These are phyloP conservation scores for Folsomia candida DNA, from an alignment of 2,888 invertebrate genomes.

Conservation along the genomic window DNA sequence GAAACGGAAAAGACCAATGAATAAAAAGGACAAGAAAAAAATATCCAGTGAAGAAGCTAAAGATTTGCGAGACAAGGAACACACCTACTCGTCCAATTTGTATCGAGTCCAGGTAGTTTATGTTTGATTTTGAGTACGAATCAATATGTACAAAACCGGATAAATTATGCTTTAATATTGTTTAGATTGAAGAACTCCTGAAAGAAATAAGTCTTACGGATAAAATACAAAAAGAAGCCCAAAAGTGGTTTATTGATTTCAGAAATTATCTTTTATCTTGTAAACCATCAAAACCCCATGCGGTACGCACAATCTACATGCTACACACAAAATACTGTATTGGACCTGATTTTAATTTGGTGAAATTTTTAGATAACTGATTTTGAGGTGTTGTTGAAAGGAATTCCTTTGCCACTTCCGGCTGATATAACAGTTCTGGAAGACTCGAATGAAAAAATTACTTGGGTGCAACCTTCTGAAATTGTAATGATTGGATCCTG, in stretches of 20 bases:
- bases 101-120: constrained; percentile 35
- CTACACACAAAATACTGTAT: too few species aligned
- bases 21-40: constrained; percentile 2
- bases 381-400: constrained; percentile 18
- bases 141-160: too few species aligned
- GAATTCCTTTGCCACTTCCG: constrained; percentile 32
- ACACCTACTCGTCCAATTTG: constrained; percentile 35
- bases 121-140: neutral
- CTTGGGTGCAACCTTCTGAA: constrained; percentile 34
- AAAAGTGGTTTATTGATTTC: constrained; percentile 37
- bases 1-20: constrained; percentile 18
- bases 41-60: constrained; percentile 29
- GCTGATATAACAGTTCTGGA: constrained; percentile 10
- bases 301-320: neutral
- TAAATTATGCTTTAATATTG: too few species aligned
- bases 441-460: constrained; percentile 10
- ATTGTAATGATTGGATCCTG: constrained; percentile 42
- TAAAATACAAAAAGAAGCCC: constrained; percentile 19
- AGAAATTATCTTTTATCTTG: constrained; percentile 12
- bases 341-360: neutral
- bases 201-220: constrained; percentile 29
- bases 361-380: constrained; percentile 16
- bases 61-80: constrained; percentile 33
- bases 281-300: constrained; percentile 14
- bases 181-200: constrained; percentile 43